Conservation (phyloP, 2,888 invertebrate species). For the Pammene fasciana region DNA sequence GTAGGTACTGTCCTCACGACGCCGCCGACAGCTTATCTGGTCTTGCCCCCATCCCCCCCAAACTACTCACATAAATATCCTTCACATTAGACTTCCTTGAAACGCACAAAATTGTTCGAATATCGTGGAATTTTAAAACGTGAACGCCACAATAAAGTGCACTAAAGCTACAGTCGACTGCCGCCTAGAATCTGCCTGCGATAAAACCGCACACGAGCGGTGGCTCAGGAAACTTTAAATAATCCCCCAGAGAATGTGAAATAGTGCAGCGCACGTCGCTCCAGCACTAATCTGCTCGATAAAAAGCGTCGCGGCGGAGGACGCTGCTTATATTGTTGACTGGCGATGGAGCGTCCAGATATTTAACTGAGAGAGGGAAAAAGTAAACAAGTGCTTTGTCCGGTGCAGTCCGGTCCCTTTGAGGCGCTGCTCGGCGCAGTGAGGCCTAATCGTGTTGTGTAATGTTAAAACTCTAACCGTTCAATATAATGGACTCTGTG, state of each 20-base stretch:
- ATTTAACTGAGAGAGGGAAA: conserved; percentile 65
- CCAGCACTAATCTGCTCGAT: conserved; percentile 64
- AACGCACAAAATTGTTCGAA: conserved; percentile 37
- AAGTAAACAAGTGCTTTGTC: conserved; percentile 65
- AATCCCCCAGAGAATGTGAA: conserved; percentile 63
- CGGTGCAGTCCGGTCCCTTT: conserved; percentile 50
- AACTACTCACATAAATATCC: conserved; percentile 35
- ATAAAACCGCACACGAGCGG: conserved; percentile 53
- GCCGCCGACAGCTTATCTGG: conserved; percentile 50
- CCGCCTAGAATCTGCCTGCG: conserved; percentile 50
- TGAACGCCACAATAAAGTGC: conserved; percentile 38
- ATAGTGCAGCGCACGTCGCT: conserved; percentile 61
- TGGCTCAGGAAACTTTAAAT: conserved; percentile 63
- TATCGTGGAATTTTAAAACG: conserved; percentile 36
- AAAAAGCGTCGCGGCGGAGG: conserved; percentile 61
- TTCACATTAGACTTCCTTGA: conserved; percentile 33
- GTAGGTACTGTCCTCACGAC: conserved; percentile 49
- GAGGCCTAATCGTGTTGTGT: conserved; percentile 61
- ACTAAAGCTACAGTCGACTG: conserved; percentile 47
- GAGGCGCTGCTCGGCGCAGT: conserved; percentile 47
- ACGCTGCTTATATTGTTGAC: conserved; percentile 65
- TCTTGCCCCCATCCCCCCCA: conserved; percentile 42
- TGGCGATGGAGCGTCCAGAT: conserved; percentile 67
- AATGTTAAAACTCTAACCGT: conserved; percentile 60
- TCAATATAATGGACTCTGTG: conserved; percentile 51